Evolutionary conservation across 2,797 vertebrate species (phyloP).

Genomic region (Peromyscus melanophrys): DNA sequence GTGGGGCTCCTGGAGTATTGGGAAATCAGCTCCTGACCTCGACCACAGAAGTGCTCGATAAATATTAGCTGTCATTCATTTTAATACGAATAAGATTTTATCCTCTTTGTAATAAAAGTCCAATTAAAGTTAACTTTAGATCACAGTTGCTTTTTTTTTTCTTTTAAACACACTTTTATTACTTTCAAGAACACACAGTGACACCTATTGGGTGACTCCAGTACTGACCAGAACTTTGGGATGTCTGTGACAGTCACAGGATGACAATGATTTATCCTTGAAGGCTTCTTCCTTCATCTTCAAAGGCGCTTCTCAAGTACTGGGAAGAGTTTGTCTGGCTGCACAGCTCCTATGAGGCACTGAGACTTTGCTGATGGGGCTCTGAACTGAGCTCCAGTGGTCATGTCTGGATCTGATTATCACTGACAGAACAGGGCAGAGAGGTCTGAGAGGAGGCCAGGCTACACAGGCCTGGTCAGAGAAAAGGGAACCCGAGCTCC

Average conservation of each 20-base stretch:
- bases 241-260: not conserved
- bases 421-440: not conserved
- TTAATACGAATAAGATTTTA: constrained; percentile 62
- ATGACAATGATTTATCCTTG: not conserved
- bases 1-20: not conserved
- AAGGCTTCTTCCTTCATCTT: not conserved
- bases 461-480: fast-evolving
- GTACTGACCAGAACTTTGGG: not conserved
- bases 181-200: constrained; percentile 56
- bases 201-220: constrained; percentile 54
- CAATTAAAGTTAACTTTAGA: constrained; percentile 56
- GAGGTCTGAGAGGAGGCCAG: not conserved
- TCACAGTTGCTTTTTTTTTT: not conserved
- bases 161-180: constrained; percentile 11
- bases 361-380: not conserved
- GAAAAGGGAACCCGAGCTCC: not conserved
- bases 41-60: not conserved
- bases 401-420: not conserved
- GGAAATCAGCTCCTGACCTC: not conserved
- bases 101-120: constrained; percentile 54
- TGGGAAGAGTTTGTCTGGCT: not conserved
- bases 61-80: constrained; percentile 48
- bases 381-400: not conserved
- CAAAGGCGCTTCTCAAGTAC: not conserved
- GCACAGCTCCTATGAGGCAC: not conserved